These are phyloP conservation scores for Mormyrus hasselquistii DNA, from an alignment of 2,797 vertebrate genomes.

Conservation along the genomic window DNA sequence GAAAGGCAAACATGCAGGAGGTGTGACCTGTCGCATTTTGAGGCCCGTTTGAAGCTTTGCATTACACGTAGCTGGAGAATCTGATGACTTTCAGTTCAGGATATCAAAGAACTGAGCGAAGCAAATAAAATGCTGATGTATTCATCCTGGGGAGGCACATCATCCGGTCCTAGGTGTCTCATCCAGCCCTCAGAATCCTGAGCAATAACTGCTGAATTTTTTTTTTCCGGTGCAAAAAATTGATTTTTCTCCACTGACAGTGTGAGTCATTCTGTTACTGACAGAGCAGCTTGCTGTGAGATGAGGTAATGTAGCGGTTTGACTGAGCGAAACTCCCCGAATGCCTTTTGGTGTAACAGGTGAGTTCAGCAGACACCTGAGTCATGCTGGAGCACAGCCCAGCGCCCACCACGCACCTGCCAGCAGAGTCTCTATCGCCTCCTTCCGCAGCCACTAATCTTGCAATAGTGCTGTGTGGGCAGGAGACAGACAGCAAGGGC, in stretches of 20 bases:
- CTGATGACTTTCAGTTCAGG: neutral
- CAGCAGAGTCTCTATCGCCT: neutral
- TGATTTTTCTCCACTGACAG: neutral
- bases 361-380: neutral
- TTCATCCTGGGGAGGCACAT: neutral
- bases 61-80: neutral
- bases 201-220: neutral
- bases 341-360: neutral
- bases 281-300: neutral
- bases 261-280: neutral
- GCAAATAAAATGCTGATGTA: neutral
- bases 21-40: neutral
- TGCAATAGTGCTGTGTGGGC: neutral
- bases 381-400: neutral
- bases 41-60: neutral
- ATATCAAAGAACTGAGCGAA: neutral
- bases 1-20: neutral
- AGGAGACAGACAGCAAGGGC: neutral
- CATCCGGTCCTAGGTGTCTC: neutral
- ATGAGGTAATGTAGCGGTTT: neutral
- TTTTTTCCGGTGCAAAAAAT: neutral
- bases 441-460: slow-evolving; percentile 12
- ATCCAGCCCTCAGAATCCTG: neutral
- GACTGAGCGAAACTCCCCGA: neutral
- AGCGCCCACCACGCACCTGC: neutral